Base-by-base conservation (phyloP, 1,140 invertebrate species). In the Vollenhovia emeryi region DNA sequence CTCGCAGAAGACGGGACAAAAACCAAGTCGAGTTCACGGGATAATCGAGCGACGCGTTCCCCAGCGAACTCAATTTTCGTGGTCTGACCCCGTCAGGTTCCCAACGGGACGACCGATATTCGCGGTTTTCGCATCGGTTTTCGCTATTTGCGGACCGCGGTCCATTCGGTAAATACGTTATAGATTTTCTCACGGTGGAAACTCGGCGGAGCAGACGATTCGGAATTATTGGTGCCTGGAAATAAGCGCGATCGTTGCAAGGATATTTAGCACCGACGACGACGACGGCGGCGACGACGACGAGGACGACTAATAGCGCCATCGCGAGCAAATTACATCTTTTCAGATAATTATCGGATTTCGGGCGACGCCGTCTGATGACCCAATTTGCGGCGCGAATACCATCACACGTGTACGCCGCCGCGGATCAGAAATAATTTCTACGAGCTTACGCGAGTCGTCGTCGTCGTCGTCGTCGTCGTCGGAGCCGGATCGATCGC, bases 321-420 rank as follows among this genome's bases (percentile, higher is more conserved):
- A 85, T n/a, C 60, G 43, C 24, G 69, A 48, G 21, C 9, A 43
- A 62, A 64, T 43, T 48, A 55, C 57, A 62, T n/a, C 64, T 48
- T 68, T 59, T 59, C 64, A 64, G 27, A 59, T 66, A 83, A 89
- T 89, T 89, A 89, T 80, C 27, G 57, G 55, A 66, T 52, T 84
- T 79, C 85, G 59, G 43, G 30, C 13, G 66, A 40, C 69, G 27
- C 30, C 71, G 88, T 89, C 88, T 75, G 87, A 90, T 86, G 89
- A 90, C 89, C 89, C 74, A 90, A 90, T 90, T 90, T 84, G 73
- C 50, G 57, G 7, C 79, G 40, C 21, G 43, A 84, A 84, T 75
- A 73, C 15, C 40, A 62, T 2, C 43, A 75, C 59, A 75, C 57
- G 21, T 24, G 21, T 15, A 15, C 30, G 6, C 21, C 33, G 9